Conservation (phyloP, 2,113 vertebrate genomes). For the Sarotherodon lohbergeri region DNA sequence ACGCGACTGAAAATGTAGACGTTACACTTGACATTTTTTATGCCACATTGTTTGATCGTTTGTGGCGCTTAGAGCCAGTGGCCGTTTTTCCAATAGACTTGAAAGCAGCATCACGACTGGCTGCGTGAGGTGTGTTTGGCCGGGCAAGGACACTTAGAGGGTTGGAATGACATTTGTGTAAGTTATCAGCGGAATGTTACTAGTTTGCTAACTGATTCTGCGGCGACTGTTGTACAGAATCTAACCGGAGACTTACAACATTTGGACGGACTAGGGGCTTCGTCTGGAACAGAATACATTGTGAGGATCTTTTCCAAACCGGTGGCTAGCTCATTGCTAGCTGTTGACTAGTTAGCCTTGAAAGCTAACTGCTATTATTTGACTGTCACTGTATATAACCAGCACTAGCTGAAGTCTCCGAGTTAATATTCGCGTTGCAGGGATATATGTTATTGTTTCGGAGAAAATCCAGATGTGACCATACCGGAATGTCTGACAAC, state of each 20-base stretch:
- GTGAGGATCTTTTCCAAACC: background rate
- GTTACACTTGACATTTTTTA: background rate
- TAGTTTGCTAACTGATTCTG: background rate
- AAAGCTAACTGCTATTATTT: background rate
- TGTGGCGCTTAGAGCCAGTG: background rate
- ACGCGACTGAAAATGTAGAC: background rate
- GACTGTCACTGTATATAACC: background rate
- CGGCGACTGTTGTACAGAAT: background rate
- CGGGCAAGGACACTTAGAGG: slow-evolving; percentile 63
- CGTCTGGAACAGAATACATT: background rate
- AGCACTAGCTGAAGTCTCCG: background rate
- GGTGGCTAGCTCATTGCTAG: background rate
- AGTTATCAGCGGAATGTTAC: background rate
- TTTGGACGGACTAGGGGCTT: background rate
- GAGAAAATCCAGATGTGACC: background rate
- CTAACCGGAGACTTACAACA: background rate
- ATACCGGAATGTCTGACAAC: background rate
- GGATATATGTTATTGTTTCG: background rate
- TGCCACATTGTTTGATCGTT: background rate
- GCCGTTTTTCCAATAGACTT: background rate
- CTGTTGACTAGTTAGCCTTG: background rate
- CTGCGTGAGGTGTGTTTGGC: background rate
- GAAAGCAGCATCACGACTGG: slow-evolving; percentile 4
- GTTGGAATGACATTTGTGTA: slow-evolving; percentile 60
- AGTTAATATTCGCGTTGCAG: background rate